Evolutionary conservation across 1,140 invertebrate genomes (phyloP).

Genomic region (Drosophila kikkawai): DNA sequence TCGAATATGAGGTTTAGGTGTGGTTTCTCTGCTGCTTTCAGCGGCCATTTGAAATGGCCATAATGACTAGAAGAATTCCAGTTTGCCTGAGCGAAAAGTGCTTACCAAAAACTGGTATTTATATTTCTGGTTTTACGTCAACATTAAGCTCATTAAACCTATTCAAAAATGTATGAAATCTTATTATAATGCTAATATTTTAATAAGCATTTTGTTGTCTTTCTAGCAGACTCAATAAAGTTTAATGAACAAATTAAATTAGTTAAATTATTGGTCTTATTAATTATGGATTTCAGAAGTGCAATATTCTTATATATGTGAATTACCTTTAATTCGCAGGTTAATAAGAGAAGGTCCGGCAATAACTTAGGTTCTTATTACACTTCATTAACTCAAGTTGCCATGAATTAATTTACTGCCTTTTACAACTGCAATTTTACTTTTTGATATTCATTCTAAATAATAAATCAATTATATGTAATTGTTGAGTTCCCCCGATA

Average conservation of each 20-base stretch:
- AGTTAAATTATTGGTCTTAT: not conserved
- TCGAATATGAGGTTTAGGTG: conserved; percentile 28
- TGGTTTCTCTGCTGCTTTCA: conserved; percentile 22
- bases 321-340: too few species aligned
- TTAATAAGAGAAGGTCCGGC: not conserved
- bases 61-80: conserved; percentile 16
- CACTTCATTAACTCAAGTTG: conserved; percentile 9
- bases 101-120: conserved; percentile 8
- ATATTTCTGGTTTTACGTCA: not conserved
- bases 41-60: conserved; percentile 20
- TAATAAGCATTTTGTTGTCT: too few species aligned
- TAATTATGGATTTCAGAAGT: not conserved
- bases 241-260: not conserved
- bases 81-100: not conserved
- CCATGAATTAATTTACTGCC: not conserved
- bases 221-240: not conserved
- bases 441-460: not conserved
- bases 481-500: not conserved
- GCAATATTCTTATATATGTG: not conserved
- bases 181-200: not conserved
- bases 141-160: not conserved
- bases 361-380: conserved; percentile 4
- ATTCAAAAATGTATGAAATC: not conserved
- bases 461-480: conserved; percentile 1
- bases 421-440: not conserved